Conservation (phyloP, 2,888 invertebrate species). For the Phyllotreta cruciferae region DNA sequence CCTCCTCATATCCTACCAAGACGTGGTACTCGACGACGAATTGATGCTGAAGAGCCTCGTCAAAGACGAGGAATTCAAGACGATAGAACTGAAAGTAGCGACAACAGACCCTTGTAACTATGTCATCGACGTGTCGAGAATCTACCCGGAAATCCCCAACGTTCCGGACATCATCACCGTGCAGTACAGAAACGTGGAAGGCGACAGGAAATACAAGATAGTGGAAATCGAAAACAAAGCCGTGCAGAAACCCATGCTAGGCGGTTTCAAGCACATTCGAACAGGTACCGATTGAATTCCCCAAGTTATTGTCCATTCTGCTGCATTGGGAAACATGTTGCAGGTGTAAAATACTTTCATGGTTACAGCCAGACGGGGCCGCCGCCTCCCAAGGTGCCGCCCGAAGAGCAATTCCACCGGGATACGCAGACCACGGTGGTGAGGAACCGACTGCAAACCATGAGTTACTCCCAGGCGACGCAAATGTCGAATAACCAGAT, state of each 20-base stretch:
- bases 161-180: conserved; percentile 67
- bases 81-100: conserved; percentile 47
- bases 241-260: conserved; percentile 78
- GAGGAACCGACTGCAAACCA: conserved; percentile 65
- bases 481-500: conserved; percentile 68
- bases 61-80: conserved; percentile 47
- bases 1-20: conserved; percentile 9
- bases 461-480: conserved; percentile 65
- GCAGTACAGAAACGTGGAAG: conserved; percentile 60
- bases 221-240: conserved; percentile 67
- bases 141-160: conserved; percentile 44
- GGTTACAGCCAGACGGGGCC: conserved; percentile 84
- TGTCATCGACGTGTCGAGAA: conserved; percentile 52
- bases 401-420: conserved; percentile 64
- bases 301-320: not conserved
- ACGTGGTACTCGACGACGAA: conserved; percentile 6
- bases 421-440: conserved; percentile 71
- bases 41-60: conserved; percentile 50
- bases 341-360: conserved; percentile 74
- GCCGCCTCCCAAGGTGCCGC: conserved; percentile 62
- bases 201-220: conserved; percentile 60
- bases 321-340: not conserved
- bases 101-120: conserved; percentile 46
- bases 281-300: conserved; percentile 59
- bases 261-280: conserved; percentile 78